phyloP scores from a whole-genome alignment of 2,888 invertebrate species.

The Sylvicola cinctus region DNA sequence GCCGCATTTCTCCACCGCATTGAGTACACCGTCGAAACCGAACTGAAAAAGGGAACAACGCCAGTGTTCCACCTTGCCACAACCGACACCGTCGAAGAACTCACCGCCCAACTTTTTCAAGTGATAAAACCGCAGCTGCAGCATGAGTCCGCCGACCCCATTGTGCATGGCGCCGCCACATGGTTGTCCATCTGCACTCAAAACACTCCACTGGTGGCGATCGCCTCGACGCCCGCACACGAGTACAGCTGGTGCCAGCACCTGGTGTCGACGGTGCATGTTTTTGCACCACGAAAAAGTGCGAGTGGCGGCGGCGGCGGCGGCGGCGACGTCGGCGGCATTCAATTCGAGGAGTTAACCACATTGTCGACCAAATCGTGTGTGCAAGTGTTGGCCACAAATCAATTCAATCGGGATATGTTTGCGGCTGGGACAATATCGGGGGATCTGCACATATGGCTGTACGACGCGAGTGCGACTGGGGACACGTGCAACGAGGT shows the following conservation, averaged over 20 bases:
- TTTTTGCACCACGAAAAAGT: slow-evolving; percentile 13
- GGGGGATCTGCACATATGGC: slow-evolving; percentile 22
- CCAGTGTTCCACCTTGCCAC: too few relatives aligned
- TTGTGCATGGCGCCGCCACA: slow-evolving; percentile 15
- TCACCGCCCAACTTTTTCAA: too few relatives aligned
- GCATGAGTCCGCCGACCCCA: too few relatives aligned
- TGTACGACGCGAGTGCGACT: slow-evolving; percentile 10
- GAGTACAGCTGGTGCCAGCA: slow-evolving; percentile 22
- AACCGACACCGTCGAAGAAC: too few relatives aligned
- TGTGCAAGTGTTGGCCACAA: slow-evolving; percentile 16
- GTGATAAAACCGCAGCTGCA: too few relatives aligned
- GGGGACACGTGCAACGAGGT: slow-evolving; percentile 15
- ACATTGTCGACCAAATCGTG: slow-evolving; percentile 18
- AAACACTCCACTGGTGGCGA: slow-evolving; percentile 19
- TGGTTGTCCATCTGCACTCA: slow-evolving; percentile 22
- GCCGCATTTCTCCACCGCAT: too few relatives aligned
- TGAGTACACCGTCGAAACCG: too few relatives aligned
- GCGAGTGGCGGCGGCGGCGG: not conserved
- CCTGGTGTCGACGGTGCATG: slow-evolving; percentile 15
- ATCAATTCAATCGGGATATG: slow-evolving; percentile 18
- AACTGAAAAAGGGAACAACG: too few relatives aligned
- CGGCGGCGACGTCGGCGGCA: slow-evolving; percentile 1
- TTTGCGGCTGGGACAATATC: slow-evolving; percentile 21
- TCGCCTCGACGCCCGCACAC: slow-evolving; percentile 17
- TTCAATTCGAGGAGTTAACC: slow-evolving; percentile 5